A percentile compares a stretch with the other conserved stretches of the same genome.
phyloP scores from a whole-genome alignment of 2,113 vertebrate species.

The Alligator sinensis region DNA sequence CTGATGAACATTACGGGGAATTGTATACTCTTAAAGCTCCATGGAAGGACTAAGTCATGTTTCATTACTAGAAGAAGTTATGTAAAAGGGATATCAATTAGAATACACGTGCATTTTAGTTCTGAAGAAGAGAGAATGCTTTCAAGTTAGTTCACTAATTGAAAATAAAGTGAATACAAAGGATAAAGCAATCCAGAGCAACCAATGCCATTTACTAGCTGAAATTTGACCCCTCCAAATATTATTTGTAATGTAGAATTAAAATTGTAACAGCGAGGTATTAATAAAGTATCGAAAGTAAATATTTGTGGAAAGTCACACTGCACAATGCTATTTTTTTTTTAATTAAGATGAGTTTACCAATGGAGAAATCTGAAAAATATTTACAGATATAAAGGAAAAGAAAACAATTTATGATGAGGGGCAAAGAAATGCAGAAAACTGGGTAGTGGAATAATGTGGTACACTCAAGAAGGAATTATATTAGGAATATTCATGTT shows the following conservation, averaged over 20 bases:
- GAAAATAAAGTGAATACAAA: slow-evolving; percentile 33
- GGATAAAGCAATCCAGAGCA: not conserved
- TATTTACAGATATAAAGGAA: not conserved
- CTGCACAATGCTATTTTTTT: not conserved
- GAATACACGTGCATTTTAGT: not conserved
- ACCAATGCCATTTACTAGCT: not conserved
- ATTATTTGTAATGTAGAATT: not conserved
- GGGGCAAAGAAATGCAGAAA: not conserved
- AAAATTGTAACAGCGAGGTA: not conserved
- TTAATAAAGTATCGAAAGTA: not conserved
- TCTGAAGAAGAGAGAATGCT: not conserved
- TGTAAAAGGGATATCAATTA: not conserved
- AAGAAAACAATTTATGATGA: slow-evolving; percentile 27
- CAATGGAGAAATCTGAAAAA: slow-evolving; percentile 20
- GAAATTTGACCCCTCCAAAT: not conserved
- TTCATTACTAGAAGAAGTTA: not conserved
- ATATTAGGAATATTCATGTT: not conserved
- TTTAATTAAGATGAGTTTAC: not conserved
- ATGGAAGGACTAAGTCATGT: not conserved
- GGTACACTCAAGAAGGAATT: not conserved
- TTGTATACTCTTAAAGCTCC: not conserved
- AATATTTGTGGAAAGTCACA: not conserved
- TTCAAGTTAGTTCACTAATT: not conserved
- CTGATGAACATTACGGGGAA: not conserved
- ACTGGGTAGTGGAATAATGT: not conserved